Conservation (phyloP, 2,888 invertebrate species). For the Xestia rhomboidea region DNA sequence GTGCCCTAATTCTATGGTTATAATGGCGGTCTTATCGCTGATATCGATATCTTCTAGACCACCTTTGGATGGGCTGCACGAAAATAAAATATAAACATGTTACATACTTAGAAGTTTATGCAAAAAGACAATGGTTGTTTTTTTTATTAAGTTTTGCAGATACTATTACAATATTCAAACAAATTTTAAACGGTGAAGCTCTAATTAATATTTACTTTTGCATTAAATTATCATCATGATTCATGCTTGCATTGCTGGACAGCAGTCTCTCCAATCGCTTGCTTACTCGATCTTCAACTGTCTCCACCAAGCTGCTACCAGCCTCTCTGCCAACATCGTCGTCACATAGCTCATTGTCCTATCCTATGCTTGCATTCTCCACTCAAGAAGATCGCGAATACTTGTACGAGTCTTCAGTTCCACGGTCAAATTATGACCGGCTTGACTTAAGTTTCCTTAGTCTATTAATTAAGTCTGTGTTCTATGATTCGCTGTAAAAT, state of each 20-base stretch:
- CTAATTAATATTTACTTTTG: background rate
- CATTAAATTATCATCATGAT: background rate
- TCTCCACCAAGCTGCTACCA: too few relatives aligned
- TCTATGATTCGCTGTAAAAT: background rate
- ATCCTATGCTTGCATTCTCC: background rate
- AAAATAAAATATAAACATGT: background rate
- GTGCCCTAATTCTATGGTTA: background rate
- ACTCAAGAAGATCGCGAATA: background rate
- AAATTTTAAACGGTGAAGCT: background rate
- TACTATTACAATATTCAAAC: background rate
- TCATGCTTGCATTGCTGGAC: background rate
- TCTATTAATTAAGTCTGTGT: too few relatives aligned
- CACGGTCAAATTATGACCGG: background rate
- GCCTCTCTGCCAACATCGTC: background rate
- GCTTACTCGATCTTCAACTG: background rate
- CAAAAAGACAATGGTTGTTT: background rate
- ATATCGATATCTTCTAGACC: background rate
- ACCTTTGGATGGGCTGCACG: background rate
- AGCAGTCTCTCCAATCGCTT: background rate
- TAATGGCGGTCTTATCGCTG: background rate
- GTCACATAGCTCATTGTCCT: background rate
- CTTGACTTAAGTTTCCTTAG: too few relatives aligned
- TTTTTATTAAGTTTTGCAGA: constrained; percentile 1
- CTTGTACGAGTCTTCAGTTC: background rate
- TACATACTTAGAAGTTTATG: background rate